Percentiles rank a stretch among this genome's conserved stretches.
Evolutionary conservation across 1,140 invertebrate genomes (phyloP).

Genomic region (Listronotus oregonensis): DNA sequence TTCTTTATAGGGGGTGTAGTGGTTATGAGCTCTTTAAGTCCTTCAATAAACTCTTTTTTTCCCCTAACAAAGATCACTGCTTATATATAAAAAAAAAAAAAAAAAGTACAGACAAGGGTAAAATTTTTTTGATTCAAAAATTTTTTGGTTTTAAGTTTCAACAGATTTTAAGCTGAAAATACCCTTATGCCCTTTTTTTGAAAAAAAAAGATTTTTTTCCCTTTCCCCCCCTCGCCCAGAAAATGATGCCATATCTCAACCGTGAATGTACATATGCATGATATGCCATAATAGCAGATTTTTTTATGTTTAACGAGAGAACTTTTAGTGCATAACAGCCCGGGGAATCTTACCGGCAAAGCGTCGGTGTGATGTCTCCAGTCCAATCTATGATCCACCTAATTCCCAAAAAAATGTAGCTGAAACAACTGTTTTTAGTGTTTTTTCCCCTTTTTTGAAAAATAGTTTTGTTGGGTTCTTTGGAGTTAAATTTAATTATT

Average conservation of each 20-base stretch:
- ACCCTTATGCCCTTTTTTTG: conserved; percentile 21
- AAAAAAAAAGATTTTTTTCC: conserved; percentile 1
- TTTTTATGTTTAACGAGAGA: conserved; percentile 3
- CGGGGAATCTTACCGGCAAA: no score
- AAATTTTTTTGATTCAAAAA: conserved; percentile 7
- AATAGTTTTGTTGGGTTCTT: neutral
- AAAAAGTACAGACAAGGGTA: conserved; percentile 8
- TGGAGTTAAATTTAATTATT: neutral
- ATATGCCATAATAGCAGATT: conserved; percentile 18
- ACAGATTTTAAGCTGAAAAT: conserved; percentile 11
- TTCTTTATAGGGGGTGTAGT: conserved; percentile 7
- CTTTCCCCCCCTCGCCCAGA: conserved; percentile 15
- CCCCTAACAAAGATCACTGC: conserved; percentile 8
- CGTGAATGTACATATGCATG: conserved; percentile 28
- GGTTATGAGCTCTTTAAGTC: neutral
- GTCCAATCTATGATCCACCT: conserved; percentile 11
- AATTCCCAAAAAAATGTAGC: conserved; percentile 3
- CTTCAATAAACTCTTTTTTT: neutral
- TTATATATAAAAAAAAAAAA: no score
- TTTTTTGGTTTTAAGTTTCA: conserved; percentile 3
- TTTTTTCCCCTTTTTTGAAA: neutral
- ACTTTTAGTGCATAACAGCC: conserved; percentile 4
- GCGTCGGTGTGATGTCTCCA: conserved; percentile 4
- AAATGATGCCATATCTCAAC: conserved; percentile 22
- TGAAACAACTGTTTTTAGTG: neutral